A percentile compares a stretch with the other conserved stretches of the same genome.
Conservation (phyloP, 2,113 vertebrate species). For the Peromyscus californicus region DNA sequence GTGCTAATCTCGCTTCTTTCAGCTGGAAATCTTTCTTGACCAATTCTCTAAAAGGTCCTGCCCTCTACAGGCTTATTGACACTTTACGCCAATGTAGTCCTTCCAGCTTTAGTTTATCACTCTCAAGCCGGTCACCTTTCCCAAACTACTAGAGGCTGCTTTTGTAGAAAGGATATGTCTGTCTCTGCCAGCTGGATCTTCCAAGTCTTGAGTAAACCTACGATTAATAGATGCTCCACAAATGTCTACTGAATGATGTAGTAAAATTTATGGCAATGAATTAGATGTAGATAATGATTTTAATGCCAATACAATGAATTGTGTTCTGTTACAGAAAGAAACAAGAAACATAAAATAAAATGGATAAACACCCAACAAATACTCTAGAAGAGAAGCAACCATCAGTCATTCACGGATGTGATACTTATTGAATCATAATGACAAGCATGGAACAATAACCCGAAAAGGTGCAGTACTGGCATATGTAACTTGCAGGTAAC, state of each 20-base stretch:
- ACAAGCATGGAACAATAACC: neutral
- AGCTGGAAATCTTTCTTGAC: neutral
- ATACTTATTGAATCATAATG: neutral
- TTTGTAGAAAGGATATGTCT: neutral
- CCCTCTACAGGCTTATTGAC: fast-evolving
- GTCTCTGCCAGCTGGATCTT: neutral
- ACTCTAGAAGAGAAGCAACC: neutral
- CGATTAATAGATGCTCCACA: neutral
- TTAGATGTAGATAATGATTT: neutral
- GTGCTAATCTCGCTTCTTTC: neutral
- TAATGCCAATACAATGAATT: neutral
- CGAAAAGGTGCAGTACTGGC: neutral
- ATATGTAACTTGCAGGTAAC: neutral
- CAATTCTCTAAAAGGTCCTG: neutral
- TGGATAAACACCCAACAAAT: neutral
- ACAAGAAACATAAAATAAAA: neutral
- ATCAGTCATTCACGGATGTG: neutral
- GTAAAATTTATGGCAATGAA: neutral
- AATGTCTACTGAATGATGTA: neutral
- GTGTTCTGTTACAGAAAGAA: neutral
- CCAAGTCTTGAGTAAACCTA: no score
- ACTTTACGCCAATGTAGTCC: neutral
- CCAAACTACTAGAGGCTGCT: neutral
- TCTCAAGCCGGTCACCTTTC: neutral
- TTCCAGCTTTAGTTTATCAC: neutral